Conservation (phyloP, 53 echinoderm and acorn worm genomes). For the Holothuria scabra region DNA sequence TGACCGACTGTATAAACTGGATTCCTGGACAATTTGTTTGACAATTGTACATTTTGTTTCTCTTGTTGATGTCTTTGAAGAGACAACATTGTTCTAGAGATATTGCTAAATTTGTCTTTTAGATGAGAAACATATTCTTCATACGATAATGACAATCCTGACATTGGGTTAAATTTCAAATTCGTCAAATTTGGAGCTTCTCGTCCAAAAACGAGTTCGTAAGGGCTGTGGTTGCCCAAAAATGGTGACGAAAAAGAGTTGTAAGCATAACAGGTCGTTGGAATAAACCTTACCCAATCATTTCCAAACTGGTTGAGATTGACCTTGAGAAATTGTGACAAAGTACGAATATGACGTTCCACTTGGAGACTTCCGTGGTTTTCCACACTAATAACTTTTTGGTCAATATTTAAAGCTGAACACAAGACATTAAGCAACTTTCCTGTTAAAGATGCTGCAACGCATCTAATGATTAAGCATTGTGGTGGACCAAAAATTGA, state of each 20-base stretch:
- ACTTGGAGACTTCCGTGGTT: no score
- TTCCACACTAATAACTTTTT: no score
- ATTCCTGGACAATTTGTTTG: neutral
- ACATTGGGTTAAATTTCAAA: neutral
- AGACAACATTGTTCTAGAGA: conserved; percentile 8
- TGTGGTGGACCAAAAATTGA: no score
- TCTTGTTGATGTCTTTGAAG: conserved; percentile 23
- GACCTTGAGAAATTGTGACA: no score
- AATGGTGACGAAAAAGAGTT: neutral
- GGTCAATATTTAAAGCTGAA: no score
- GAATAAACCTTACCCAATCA: neutral
- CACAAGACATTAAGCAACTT: no score
- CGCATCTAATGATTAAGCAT: no score
- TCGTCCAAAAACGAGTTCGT: neutral
- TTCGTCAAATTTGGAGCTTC: no score
- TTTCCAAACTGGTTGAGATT: no score
- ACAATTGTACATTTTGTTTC: neutral
- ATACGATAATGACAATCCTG: neutral
- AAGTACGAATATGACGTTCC: no score
- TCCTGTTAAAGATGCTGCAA: no score
- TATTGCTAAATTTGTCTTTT: neutral
- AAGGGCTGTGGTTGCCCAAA: conserved; percentile 17
- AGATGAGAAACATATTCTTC: conserved; percentile 15
- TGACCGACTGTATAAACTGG: neutral
- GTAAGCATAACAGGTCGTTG: conserved; percentile 1